These are phyloP conservation scores for Microchirus variegatus DNA, from an alignment of 2,797 vertebrate genomes.

Conservation along the genomic window DNA sequence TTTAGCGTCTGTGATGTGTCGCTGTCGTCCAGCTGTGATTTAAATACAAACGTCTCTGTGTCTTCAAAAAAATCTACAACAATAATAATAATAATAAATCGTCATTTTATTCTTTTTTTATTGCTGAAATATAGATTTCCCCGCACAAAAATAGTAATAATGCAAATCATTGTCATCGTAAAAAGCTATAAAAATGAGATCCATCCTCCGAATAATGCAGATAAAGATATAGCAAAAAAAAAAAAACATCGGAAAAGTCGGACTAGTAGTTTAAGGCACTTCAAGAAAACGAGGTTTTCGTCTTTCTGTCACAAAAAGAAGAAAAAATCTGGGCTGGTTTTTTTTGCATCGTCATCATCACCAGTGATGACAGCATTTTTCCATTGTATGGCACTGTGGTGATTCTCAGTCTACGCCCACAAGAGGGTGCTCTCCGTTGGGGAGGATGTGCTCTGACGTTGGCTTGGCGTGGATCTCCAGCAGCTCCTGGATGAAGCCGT, in stretches of 20 bases:
- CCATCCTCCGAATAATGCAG: constrained; percentile 73
- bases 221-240: constrained; percentile 85
- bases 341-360: constrained; percentile 65
- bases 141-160: constrained; percentile 75
- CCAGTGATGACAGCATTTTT: neutral
- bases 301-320: constrained; percentile 51
- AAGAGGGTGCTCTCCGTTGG: constrained; percentile 81
- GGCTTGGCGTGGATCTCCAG: constrained; percentile 82
- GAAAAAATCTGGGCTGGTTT: constrained; percentile 42
- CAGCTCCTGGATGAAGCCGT: constrained; percentile 81
- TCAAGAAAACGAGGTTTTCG: constrained; percentile 78
- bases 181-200: constrained; percentile 84
- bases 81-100: constrained; percentile 81
- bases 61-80: constrained; percentile 78
- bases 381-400: constrained; percentile 84
- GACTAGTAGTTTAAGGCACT: constrained; percentile 96
- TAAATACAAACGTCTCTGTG: constrained; percentile 60
- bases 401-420: constrained; percentile 86
- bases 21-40: constrained; percentile 20
- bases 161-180: constrained; percentile 82
- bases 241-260: constrained; percentile 62
- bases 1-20: neutral
- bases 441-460: constrained; percentile 80
- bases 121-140: constrained; percentile 80
- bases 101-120: constrained; percentile 85